phyloP scores from a whole-genome alignment of 2,797 vertebrate genomes.

The Malurus leucopterus region DNA sequence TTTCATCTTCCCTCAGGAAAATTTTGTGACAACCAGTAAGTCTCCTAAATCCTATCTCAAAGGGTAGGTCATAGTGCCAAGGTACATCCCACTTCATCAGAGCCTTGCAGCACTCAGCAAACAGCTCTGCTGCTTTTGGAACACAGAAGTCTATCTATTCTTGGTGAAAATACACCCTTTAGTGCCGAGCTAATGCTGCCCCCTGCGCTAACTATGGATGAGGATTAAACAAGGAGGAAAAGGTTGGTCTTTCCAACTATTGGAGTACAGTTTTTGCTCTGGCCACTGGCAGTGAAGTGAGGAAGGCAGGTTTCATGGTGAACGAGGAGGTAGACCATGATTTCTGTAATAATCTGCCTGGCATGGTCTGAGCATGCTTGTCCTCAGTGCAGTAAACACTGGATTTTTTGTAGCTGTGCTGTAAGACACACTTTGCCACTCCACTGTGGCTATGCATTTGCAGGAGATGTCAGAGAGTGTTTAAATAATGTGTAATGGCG shows the following conservation, averaged over 20 bases:
- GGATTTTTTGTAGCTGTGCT: background rate
- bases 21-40: background rate
- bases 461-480: conserved; percentile 34
- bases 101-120: background rate
- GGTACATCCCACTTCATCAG: background rate
- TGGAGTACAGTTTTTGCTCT: background rate
- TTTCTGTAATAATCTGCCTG: background rate
- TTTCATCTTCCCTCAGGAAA: background rate
- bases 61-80: background rate
- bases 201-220: background rate
- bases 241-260: background rate
- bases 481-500: conserved; percentile 48
- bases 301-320: background rate
- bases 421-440: background rate
- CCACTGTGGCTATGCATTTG: background rate
- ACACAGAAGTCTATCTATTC: background rate
- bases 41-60: background rate
- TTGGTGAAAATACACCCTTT: background rate
- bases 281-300: background rate
- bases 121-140: background rate
- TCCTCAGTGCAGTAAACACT: background rate
- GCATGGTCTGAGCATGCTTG: background rate
- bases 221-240: background rate
- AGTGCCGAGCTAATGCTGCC: background rate
- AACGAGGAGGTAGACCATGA: background rate